Conservation (phyloP, 1,140 invertebrate species). For the Camponotus pennsylvanicus region DNA sequence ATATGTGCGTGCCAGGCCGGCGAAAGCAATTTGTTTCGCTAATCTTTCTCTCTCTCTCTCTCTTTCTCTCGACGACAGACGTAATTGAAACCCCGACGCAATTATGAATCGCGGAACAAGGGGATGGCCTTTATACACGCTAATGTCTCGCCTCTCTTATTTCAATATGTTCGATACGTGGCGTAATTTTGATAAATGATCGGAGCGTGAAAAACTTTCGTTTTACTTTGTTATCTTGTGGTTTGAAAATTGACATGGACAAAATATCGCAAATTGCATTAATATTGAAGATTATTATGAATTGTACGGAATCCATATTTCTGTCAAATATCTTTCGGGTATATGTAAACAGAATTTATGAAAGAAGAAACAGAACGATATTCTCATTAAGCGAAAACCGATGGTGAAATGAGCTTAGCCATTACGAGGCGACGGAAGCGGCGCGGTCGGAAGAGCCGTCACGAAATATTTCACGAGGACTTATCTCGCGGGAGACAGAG, state of each 20-base stretch:
- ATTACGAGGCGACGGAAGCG: slow-evolving; percentile 40
- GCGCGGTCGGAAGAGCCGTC: slow-evolving; percentile 13
- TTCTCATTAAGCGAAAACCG: slow-evolving; percentile 52
- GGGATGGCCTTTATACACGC: slow-evolving; percentile 9
- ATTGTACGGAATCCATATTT: too few relatives aligned
- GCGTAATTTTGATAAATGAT: slow-evolving; percentile 37
- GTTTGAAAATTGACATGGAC: background rate
- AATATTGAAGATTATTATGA: background rate
- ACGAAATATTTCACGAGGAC: slow-evolving; percentile 54
- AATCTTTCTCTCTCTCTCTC: slow-evolving; percentile 68
- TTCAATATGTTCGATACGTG: slow-evolving; percentile 12
- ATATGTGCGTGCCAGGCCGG: slow-evolving; percentile 73
- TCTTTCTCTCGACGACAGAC: slow-evolving; percentile 69
- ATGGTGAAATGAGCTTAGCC: slow-evolving; percentile 53
- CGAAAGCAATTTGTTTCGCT: slow-evolving; percentile 74
- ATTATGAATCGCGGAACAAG: slow-evolving; percentile 65
- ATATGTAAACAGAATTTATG: background rate
- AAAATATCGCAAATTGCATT: background rate
- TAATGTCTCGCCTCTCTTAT: slow-evolving; percentile 17
- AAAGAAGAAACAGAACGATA: slow-evolving; percentile 5
- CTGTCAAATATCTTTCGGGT: background rate
- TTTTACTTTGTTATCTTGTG: background rate
- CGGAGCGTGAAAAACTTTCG: background rate
- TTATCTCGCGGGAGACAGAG: slow-evolving; percentile 42
- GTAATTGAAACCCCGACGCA: slow-evolving; percentile 78